Base-by-base conservation (phyloP, 2,888 invertebrate genomes). In the Synergus umbraculus region DNA sequence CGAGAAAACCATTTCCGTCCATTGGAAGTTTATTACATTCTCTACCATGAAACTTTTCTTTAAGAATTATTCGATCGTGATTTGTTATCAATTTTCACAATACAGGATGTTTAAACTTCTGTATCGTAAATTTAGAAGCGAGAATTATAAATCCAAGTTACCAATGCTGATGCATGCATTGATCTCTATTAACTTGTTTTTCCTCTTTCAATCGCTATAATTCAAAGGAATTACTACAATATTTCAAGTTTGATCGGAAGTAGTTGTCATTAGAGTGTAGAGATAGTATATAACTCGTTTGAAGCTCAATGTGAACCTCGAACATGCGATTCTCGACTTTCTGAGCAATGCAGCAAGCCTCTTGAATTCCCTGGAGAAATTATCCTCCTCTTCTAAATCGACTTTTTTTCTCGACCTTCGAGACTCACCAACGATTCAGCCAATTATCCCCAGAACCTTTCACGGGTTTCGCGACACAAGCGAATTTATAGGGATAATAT, bases 291-390 rank as follows among this genome's bases (percentile, higher is more conserved):
- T 73, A 49, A 73, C 73, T 54, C 73, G 37, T 69, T 73, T 15
- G 73, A 73, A 29, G 49, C 15, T 54, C 37, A 73, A 15, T 67
- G 18, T 12, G 44, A 54, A 49, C 15, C 54, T 37, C 73, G 49
- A 41, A 73, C 73, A 73, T 54, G 54, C 54, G 54, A 73, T 73
- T 73, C 73, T 37, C 37, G n/a, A 73, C 54, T 73, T 73, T 73
- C 49, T 54, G 73, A 73, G 73, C 37, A 73, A 49, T 73, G 54
- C 49, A 22, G 15, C 15, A 8, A 73, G 37, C 54, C 49, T 37
- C 54, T 73, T 54, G 29, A 4, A 73, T n/a, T 73, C 73, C 73
- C 73, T 73, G n/a, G 73, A 73, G 73, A 73, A 73, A 73, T 73
- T 73, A 73, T 54, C 43, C 66, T 66, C 54, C 54, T 73, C 54